Percentiles rank a stretch among this genome's conserved stretches.
phyloP scores from a whole-genome alignment of 1,140 invertebrate species.

The Pseudobourletiella spinata region DNA sequence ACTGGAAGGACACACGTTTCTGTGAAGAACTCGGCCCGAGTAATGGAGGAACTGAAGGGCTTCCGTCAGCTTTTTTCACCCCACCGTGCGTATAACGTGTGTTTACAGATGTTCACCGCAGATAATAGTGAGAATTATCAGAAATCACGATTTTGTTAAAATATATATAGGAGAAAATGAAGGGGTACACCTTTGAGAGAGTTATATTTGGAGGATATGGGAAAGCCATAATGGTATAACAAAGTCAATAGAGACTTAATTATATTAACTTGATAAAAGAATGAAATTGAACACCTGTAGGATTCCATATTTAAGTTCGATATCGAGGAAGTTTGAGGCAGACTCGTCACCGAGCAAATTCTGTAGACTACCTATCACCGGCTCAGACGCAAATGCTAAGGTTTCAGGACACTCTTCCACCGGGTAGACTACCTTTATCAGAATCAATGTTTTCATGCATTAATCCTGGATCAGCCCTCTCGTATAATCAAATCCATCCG shows the following conservation, averaged over 20 bases:
- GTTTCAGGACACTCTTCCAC: conserved; percentile 64
- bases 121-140: too few relatives aligned
- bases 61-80: conserved; percentile 76
- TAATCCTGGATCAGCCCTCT: too few relatives aligned
- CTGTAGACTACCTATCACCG: conserved; percentile 73
- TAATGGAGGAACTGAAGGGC: conserved; percentile 86
- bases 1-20: conserved; percentile 85
- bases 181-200: too few relatives aligned
- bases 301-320: conserved; percentile 87
- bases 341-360: conserved; percentile 63
- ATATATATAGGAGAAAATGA: too few relatives aligned
- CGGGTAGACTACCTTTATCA: conserved; percentile 14
- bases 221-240: too few relatives aligned
- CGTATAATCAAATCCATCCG: too few relatives aligned
- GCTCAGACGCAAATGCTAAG: conserved; percentile 84
- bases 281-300: conserved; percentile 60
- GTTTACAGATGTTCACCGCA: too few relatives aligned
- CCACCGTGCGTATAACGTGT: too few relatives aligned
- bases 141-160: too few relatives aligned
- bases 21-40: conserved; percentile 71
- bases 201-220: too few relatives aligned
- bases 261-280: too few relatives aligned
- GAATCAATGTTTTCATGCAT: neutral
- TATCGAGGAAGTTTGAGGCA: conserved; percentile 59
- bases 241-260: too few relatives aligned